A percentile compares a stretch with the other conserved stretches of the same genome.
Conservation (phyloP, 2,113 vertebrate species). For the Lampris incognitus region DNA sequence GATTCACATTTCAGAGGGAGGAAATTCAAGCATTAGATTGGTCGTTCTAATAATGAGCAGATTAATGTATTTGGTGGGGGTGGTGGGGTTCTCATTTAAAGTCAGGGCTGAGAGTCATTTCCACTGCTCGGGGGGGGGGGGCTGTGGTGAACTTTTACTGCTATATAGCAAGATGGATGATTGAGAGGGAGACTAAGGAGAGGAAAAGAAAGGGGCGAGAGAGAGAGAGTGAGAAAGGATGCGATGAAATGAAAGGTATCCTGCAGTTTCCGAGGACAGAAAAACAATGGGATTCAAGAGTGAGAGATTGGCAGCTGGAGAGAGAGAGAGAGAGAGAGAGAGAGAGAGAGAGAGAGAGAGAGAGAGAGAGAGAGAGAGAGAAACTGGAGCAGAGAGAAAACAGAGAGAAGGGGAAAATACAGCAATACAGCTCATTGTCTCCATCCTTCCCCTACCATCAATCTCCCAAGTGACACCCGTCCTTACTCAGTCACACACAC, state of each 20-base stretch:
- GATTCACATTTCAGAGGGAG: slow-evolving; percentile 42
- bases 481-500: slow-evolving; percentile 29
- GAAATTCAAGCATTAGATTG: slow-evolving; percentile 33
- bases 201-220: slow-evolving; percentile 1
- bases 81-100: slow-evolving; percentile 57
- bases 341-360: neutral
- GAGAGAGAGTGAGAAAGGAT: neutral
- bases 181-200: slow-evolving; percentile 26
- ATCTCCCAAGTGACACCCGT: slow-evolving; percentile 69
- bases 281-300: slow-evolving; percentile 27
- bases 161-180: slow-evolving; percentile 55
- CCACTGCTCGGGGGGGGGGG: neutral
- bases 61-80: slow-evolving; percentile 57
- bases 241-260: slow-evolving; percentile 31
- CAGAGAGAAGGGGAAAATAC: slow-evolving; percentile 27
- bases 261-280: slow-evolving; percentile 27
- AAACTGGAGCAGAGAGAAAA: neutral
- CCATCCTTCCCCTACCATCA: slow-evolving; percentile 65
- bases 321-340: slow-evolving; percentile 33
- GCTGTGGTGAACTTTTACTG: slow-evolving; percentile 47
- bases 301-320: neutral
- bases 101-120: slow-evolving; percentile 41
- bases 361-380: slow-evolving; percentile 20
- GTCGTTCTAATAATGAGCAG: slow-evolving; percentile 54
- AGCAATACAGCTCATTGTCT: slow-evolving; percentile 73